Base-by-base conservation (phyloP, 2,888 invertebrate species). In the Drosophila pseudotakahashii region DNA sequence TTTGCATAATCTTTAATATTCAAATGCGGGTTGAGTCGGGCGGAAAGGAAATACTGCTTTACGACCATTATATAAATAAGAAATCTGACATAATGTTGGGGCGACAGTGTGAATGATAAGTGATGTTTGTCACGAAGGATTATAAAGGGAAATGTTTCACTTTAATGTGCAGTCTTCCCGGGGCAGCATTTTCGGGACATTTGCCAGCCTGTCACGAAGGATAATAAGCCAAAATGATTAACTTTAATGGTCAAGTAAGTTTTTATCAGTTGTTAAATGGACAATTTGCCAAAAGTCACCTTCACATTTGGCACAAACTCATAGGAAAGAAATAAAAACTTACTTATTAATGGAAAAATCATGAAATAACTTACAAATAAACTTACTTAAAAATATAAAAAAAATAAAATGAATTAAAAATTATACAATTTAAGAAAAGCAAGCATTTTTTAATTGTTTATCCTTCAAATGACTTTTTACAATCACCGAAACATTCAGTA, bases 1-100 rank as follows among this genome's bases (percentile, higher is more conserved):
- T 54, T 52, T 48, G 60, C 69, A 67, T 73, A 76, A 83, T 86
- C 84, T 73, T 76, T 78, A 83, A 86, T 81, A 83, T 83, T 86
- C 84, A 83, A 86, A 83, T 86, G 76, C 39, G 52, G 55, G 41
- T 23, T n/a, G 53, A 63, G 45, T 34, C 26, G 30, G 61, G 23
- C 47, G 50, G 61, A 51, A 54, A 52, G 59, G 39, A 53, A 61
- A 52, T 52, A 55, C 68, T 68, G 51, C 68, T 59, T 51, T 52
- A 58, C 50, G 68, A 37, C 67, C 68, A 58, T 77, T 71, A 59
- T 62, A 59, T 61, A 69, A 55, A 54, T 68, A 51, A 59, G 68
- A 76, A 71, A 75, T 73, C 76, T 44, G 53, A 14, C 62, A 67
- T 75, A 71, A 75, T 67, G 80, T 50, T n/a, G 57, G 63, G 70